Evolutionary conservation across 2,797 vertebrate genomes (phyloP).

Genomic region (Melanotaenia boesemani): DNA sequence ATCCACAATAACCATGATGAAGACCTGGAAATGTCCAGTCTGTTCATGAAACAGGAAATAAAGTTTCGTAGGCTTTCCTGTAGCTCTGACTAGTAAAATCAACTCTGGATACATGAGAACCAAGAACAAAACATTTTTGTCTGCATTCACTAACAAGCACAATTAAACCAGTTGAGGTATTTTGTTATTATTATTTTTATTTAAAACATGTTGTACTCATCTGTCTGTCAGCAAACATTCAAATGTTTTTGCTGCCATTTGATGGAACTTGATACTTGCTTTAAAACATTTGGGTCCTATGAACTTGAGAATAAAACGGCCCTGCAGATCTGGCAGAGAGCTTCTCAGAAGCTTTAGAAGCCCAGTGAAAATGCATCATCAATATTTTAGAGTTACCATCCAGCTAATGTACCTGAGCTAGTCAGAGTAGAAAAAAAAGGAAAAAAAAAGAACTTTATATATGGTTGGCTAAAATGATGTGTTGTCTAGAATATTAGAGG

Average conservation of each 20-base stretch:
- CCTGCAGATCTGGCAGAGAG: constrained; percentile 26
- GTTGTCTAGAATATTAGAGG: constrained; percentile 41
- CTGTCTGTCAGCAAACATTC: constrained; percentile 5
- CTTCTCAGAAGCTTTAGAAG: constrained; percentile 30
- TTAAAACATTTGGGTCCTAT: background rate
- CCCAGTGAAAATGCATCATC: constrained; percentile 58
- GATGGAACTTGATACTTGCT: constrained; percentile 22
- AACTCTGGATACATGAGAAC: background rate
- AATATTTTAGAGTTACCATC: constrained; percentile 70
- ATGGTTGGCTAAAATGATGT: constrained; percentile 54
- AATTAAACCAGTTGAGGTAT: background rate
- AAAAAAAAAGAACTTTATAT: constrained; percentile 43
- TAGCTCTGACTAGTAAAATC: background rate
- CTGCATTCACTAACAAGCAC: background rate
- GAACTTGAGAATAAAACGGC: constrained; percentile 36
- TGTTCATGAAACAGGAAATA: background rate
- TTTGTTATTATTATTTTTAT: background rate
- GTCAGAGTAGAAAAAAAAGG: constrained; percentile 38
- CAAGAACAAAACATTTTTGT: background rate
- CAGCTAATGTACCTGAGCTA: constrained; percentile 51
- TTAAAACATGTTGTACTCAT: background rate
- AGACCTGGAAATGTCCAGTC: background rate
- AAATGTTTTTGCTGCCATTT: background rate
- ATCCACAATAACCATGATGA: background rate
- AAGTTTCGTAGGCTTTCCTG: background rate